Conservation (phyloP, 2,113 vertebrate species). For the Chaetodon auriga region DNA sequence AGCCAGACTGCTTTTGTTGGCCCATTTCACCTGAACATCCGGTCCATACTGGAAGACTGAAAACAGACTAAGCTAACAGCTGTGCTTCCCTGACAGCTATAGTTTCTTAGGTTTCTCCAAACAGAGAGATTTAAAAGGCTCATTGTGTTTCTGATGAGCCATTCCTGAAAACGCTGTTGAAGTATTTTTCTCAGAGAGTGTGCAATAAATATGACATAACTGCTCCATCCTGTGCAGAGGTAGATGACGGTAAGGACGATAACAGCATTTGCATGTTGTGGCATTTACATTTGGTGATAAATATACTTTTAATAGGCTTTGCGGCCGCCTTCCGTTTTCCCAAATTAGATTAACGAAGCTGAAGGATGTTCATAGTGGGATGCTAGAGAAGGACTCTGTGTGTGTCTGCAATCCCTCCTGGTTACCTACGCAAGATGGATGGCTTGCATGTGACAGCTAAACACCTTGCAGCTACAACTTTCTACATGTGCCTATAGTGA, state of each 20-base stretch:
- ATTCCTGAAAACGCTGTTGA: slow-evolving; percentile 6
- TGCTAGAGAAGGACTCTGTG: slow-evolving; percentile 31
- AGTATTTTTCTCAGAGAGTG: slow-evolving; percentile 6
- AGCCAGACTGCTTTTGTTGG: neutral
- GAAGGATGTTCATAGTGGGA: slow-evolving; percentile 38
- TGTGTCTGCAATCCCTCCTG: slow-evolving; percentile 15
- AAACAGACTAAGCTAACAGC: neutral
- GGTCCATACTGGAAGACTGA: neutral
- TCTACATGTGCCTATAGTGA: slow-evolving; percentile 21
- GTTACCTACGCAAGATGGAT: slow-evolving; percentile 52
- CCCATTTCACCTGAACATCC: neutral
- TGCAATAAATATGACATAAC: slow-evolving; percentile 49
- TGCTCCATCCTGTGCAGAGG: slow-evolving; percentile 24
- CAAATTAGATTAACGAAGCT: slow-evolving; percentile 54
- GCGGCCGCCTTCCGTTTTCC: slow-evolving; percentile 33
- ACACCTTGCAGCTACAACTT: slow-evolving; percentile 24
- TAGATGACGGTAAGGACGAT: slow-evolving; percentile 8
- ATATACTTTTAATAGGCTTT: slow-evolving; percentile 61
- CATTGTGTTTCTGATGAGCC: slow-evolving; percentile 19
- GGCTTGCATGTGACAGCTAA: slow-evolving; percentile 15
- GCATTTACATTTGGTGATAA: slow-evolving; percentile 65
- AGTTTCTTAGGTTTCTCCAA: slow-evolving; percentile 7
- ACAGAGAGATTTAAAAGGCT: slow-evolving; percentile 31
- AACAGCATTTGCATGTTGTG: slow-evolving; percentile 68
- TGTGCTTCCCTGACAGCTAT: neutral